Evolutionary conservation across 2,113 vertebrate species (phyloP).

Genomic region (Cercocebus atys): DNA sequence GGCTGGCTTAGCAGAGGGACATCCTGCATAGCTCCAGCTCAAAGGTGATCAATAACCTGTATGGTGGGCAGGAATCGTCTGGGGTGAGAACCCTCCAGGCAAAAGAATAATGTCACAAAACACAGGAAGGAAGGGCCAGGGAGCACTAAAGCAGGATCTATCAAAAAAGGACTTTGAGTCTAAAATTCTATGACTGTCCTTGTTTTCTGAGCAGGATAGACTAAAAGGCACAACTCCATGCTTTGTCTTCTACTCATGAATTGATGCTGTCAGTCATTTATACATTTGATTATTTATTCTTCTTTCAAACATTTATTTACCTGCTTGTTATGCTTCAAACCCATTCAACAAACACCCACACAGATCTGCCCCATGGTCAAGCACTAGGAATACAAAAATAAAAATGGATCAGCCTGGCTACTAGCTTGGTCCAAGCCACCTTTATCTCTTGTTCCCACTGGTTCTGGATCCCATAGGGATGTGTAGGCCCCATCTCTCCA

Average conservation of each 20-base stretch:
- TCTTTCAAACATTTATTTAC: neutral
- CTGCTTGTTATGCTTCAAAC: neutral
- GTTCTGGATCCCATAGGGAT: neutral
- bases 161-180: neutral
- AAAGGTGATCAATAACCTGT: neutral
- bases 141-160: neutral
- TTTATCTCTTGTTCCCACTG: neutral
- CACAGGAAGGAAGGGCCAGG: neutral
- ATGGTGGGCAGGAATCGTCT: neutral
- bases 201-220: neutral
- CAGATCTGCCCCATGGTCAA: neutral
- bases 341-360: neutral
- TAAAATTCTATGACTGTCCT: no score
- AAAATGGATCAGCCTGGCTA: neutral
- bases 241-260: neutral
- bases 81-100: neutral
- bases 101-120: neutral
- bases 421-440: neutral
- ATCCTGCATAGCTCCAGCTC: neutral
- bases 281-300: neutral
- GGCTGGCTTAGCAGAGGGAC: neutral
- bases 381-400: neutral
- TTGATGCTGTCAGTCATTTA: neutral
- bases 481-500: neutral
- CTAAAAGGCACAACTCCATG: no score